A percentile compares a stretch with the other conserved stretches of the same genome.
These are phyloP conservation scores for Sepiola atlantica DNA, from an alignment of 2,888 invertebrate genomes.

Conservation along the genomic window DNA sequence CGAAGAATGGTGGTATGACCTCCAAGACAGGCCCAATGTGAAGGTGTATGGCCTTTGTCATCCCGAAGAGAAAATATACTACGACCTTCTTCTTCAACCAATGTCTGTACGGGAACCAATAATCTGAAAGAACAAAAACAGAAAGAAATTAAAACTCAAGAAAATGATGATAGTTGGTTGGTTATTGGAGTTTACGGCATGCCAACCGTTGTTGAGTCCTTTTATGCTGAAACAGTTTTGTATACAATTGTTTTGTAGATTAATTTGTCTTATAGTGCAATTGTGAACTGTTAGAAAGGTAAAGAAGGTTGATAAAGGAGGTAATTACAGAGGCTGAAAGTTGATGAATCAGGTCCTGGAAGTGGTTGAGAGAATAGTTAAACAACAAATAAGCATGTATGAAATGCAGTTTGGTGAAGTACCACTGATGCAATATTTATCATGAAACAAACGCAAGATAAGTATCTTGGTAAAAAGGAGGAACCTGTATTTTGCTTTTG, in stretches of 20 bases:
- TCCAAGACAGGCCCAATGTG: conserved; percentile 92
- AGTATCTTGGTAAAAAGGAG: too few species aligned
- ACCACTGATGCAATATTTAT: too few species aligned
- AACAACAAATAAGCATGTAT: not conserved
- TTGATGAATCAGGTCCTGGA: too few species aligned
- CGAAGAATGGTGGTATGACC: conserved; percentile 92
- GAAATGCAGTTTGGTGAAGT: not conserved
- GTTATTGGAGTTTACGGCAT: not conserved
- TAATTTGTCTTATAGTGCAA: too few species aligned
- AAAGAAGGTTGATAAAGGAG: too few species aligned
- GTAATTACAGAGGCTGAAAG: too few species aligned
- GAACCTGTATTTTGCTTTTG: too few species aligned
- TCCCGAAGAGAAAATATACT: conserved; percentile 85
- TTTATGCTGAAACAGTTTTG: not conserved
- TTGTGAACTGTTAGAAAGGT: too few species aligned
- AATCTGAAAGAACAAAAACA: conserved; percentile 78
- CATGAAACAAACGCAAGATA: too few species aligned
- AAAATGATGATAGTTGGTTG: not conserved
- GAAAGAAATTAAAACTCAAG: not conserved
- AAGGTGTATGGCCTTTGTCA: conserved; percentile 93
- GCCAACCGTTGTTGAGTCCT: not conserved
- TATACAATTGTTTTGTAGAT: too few species aligned
- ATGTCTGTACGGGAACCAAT: conserved; percentile 86
- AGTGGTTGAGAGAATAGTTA: too few species aligned
- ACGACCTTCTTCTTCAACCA: conserved; percentile 87